Conservation (phyloP, 92 coral and sea anemone species). For the Porites lobata region DNA sequence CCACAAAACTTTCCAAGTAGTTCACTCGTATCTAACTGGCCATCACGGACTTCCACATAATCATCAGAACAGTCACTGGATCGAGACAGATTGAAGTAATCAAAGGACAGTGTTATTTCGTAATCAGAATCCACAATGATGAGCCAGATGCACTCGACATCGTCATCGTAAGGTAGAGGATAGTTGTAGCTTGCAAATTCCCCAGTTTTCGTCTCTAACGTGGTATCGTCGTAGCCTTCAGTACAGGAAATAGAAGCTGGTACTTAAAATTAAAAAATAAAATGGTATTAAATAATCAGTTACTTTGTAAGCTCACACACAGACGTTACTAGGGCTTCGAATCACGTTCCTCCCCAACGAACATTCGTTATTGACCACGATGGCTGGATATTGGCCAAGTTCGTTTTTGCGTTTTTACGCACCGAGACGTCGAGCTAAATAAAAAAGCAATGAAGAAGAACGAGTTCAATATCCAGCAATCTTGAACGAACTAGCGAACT, state of each 20-base stretch:
- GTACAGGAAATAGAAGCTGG: conserved; percentile 70
- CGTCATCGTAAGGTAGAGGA: conserved; percentile 59
- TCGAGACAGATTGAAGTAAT: conserved; percentile 52
- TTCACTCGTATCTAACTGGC: neutral
- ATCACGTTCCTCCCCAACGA: too few species aligned
- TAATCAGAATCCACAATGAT: conserved; percentile 23
- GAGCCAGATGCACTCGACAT: conserved; percentile 25
- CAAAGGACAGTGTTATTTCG: conserved; percentile 50
- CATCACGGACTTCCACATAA: conserved; percentile 56
- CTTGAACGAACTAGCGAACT: too few species aligned
- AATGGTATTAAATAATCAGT: neutral
- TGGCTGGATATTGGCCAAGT: too few species aligned
- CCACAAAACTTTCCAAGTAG: conserved; percentile 40
- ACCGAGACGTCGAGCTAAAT: too few species aligned
- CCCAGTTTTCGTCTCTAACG: conserved; percentile 21
- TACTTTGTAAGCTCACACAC: too few species aligned
- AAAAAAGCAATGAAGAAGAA: too few species aligned
- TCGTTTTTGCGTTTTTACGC: too few species aligned
- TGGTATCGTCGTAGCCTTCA: neutral
- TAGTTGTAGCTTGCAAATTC: conserved; percentile 62
- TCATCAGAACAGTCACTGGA: conserved; percentile 51
- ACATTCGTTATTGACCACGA: too few species aligned
- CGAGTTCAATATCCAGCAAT: too few species aligned
- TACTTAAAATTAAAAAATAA: conserved; percentile 14
- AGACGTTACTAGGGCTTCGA: too few species aligned